A percentile compares a stretch with the other conserved stretches of the same genome.
Conservation (phyloP, 2,888 invertebrate species). For the Ochlodes sylvanus region DNA sequence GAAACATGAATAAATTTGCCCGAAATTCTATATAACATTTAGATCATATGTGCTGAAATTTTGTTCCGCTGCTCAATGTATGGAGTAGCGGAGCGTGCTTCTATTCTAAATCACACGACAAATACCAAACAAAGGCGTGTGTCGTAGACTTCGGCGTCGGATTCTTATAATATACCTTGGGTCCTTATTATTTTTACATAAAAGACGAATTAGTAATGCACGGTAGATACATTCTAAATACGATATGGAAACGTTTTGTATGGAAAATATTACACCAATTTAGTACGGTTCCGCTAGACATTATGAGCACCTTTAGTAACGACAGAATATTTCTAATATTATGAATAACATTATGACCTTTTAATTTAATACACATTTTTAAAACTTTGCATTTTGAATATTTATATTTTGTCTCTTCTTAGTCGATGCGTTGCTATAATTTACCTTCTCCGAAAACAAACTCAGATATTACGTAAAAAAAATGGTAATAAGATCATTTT, state of each 20-base stretch:
- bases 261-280: slow-evolving; percentile 10
- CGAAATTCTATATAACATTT: slow-evolving; percentile 32
- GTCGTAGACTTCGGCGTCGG: slow-evolving; percentile 13
- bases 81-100: slow-evolving; percentile 7
- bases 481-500: too few relatives aligned
- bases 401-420: too few relatives aligned
- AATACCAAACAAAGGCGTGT: slow-evolving; percentile 3
- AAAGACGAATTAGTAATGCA: slow-evolving; percentile 16
- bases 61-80: neutral
- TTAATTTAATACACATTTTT: too few relatives aligned
- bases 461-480: too few relatives aligned
- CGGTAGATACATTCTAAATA: slow-evolving; percentile 13
- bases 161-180: slow-evolving; percentile 9
- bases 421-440: too few relatives aligned
- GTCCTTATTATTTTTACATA: slow-evolving; percentile 23
- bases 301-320: neutral
- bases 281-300: neutral
- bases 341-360: too few relatives aligned
- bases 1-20: slow-evolving; percentile 43
- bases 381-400: too few relatives aligned
- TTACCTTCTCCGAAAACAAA: too few relatives aligned
- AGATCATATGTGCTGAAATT: slow-evolving; percentile 28
- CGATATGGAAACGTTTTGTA: slow-evolving; percentile 1
- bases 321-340: too few relatives aligned
- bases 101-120: slow-evolving; percentile 11